Evolutionary conservation across 2,113 vertebrate genomes (phyloP), one percentile per base, ranked within the genome.

Genomic region (Psilopogon haemacephalus): DNA sequence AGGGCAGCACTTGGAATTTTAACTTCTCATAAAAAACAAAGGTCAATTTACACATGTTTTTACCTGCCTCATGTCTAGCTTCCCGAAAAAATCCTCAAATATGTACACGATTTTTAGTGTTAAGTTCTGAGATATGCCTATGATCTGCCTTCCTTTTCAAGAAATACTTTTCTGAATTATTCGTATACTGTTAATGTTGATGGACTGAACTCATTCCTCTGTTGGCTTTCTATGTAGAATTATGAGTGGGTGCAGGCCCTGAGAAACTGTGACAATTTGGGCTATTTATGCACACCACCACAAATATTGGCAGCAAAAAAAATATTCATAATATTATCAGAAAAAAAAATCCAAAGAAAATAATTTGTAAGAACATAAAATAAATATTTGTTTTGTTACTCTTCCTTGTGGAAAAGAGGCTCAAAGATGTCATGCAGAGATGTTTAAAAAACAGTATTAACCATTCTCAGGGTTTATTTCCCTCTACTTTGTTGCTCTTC

Each of bases 331-430:
- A 30, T 89, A 90, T 81, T 94, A 87, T 56, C 60, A 65, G 48
- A 87, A 88, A 65, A 93, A 93, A 28, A 64, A 42, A 15, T 6
- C 42, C 16, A 44, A 58, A 63, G 55, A 90, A 87, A 92, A 69
- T 62, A 3, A 84, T 75, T 89, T 60, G 16, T 27, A 91, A 60
- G 32, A 79, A 81, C 70, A 92, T 21, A 81, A 96, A 88, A 94
- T 13, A 93, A 94, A 90, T 75, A 84, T 38, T 62, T 68, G 28
- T 44, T 89, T 85, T 96, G 79, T 81, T 89, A 68, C 20, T 70
- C 67, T 72, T 86, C 63, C 74, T 42, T 72, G 56, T 27, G 52
- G 30, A 88, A 88, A 84, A 77, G 32, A 60, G 46, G 26, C 33
- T 92, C 70, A 94, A 89, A 92, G 65, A 81, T 23, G 11, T 74